These are phyloP conservation scores for Lingula anatina DNA, from an alignment of 2,888 invertebrate genomes.

Conservation along the genomic window DNA sequence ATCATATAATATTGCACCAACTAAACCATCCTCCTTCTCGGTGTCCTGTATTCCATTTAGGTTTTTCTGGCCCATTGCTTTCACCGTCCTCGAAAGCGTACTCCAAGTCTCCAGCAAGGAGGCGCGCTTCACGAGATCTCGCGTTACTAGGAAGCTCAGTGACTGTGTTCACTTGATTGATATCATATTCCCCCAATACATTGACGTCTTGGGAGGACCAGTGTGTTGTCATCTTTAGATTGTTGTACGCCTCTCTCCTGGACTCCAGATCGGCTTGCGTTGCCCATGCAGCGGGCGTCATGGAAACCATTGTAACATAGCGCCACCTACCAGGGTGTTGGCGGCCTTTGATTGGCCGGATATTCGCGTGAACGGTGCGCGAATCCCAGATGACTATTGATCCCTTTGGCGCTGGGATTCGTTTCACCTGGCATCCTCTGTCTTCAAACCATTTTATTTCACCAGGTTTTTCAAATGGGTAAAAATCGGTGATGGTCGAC, in stretches of 20 bases:
- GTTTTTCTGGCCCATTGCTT: constrained; percentile 16
- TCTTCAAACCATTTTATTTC: constrained; percentile 20
- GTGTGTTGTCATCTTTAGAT: constrained; percentile 16
- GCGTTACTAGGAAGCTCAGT: constrained; percentile 23
- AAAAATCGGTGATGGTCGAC: constrained; percentile 13
- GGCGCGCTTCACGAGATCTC: constrained; percentile 19
- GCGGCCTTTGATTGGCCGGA: constrained; percentile 24
- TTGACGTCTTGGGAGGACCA: constrained; percentile 17
- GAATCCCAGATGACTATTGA: constrained; percentile 43
- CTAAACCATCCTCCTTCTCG: no score
- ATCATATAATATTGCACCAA: no score
- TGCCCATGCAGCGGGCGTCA: constrained; percentile 24
- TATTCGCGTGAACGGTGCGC: no score
- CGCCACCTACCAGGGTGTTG: constrained; percentile 17
- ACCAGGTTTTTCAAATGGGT: constrained; percentile 13
- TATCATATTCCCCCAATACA: no score
- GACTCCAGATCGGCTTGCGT: constrained; percentile 10
- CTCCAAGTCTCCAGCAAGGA: constrained; percentile 14
- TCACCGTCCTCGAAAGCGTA: constrained; percentile 19
- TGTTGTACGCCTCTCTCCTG: constrained; percentile 16
- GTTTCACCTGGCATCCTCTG: constrained; percentile 19
- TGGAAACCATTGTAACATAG: constrained; percentile 20
- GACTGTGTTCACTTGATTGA: constrained; percentile 7
- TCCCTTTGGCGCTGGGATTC: constrained; percentile 34
- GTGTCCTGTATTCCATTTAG: constrained; percentile 22